Base-by-base conservation (phyloP, 2,113 vertebrate genomes). In the Crotalus horridus region DNA sequence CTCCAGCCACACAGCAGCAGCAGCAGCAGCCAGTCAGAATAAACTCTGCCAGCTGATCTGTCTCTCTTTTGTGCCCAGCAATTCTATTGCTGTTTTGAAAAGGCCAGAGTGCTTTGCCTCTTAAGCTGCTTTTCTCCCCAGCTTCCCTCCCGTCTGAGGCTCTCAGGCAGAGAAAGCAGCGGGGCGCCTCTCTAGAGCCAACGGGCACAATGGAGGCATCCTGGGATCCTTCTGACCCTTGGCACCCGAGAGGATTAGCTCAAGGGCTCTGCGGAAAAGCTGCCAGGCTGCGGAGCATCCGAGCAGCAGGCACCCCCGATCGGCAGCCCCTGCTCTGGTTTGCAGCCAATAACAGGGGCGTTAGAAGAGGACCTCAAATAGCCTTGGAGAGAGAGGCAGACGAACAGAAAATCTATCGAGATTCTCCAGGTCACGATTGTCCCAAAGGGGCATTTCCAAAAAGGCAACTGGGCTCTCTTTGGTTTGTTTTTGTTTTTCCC, bases 401-500 rank as follows among this genome's bases (percentile, higher is more conserved):
- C 3, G 1, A 26, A 10, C 2, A 26, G 58, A 26, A 10, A 10
- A 2, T 58, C 21, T 23, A 23, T 0, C 0, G 0, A 58, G 20
- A 8, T 6, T 23, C 56, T 58, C 56, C 56, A 0, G 56, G 56
- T 58, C 56, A 58, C 2, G 56, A 21, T 6, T 58, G 21, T 2
- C 56, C 21, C 56, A 58, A 23, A 58, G 6, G 20, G 1, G 21
- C 56, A 23, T 58, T 23, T 58, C 20, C 56, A 2, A 23, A 58
- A 58, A 8, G 56, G 6, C 56, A 58, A 58, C 6, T 23, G 56
- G 56, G 23, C 6, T 58, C 2, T 8, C 6, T 58, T 58, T 6
- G 5, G 21, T 58, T 23, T 0, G 7, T 58, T 7, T 2, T 48
- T 6, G 4, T 7, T 48, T 2, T 6, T 6, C 56, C 43, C 43